Evolutionary conservation across 2,888 invertebrate species (phyloP).

Genomic region (Thera obeliscata): DNA sequence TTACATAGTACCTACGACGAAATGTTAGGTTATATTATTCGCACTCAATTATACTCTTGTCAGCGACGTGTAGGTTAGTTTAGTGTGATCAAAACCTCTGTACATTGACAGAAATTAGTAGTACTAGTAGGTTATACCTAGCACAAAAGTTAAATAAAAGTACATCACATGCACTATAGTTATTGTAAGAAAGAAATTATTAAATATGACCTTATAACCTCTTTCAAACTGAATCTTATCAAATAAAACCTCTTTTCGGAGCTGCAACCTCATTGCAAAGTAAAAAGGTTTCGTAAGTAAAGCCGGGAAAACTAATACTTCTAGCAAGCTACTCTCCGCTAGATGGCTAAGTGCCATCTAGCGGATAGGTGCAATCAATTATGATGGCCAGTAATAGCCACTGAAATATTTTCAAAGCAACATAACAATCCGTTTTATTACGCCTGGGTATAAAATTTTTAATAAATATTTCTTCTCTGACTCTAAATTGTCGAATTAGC

Average conservation of each 20-base stretch:
- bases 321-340: conserved; percentile 5
- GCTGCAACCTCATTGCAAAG: background rate
- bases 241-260: background rate
- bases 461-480: conserved; percentile 41
- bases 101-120: too few relatives aligned
- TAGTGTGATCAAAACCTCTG: too few relatives aligned
- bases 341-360: too few relatives aligned
- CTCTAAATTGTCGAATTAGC: conserved; percentile 58
- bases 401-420: conserved; percentile 2
- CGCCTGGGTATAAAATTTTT: conserved; percentile 22
- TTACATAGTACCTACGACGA: conserved; percentile 2
- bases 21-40: conserved; percentile 23
- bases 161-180: too few relatives aligned
- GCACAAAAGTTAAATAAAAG: too few relatives aligned
- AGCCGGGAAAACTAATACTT: background rate
- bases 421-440: conserved; percentile 5
- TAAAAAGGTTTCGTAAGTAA: background rate
- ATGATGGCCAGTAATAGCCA: too few relatives aligned
- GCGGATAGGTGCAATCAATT: too few relatives aligned
- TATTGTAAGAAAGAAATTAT: too few relatives aligned
- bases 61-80: background rate
- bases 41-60: background rate
- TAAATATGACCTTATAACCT: background rate
- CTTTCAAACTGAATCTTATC: background rate
- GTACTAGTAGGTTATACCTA: too few relatives aligned